Evolutionary conservation across 2,797 vertebrate genomes (phyloP).

Genomic region (Onychomys arenicola): DNA sequence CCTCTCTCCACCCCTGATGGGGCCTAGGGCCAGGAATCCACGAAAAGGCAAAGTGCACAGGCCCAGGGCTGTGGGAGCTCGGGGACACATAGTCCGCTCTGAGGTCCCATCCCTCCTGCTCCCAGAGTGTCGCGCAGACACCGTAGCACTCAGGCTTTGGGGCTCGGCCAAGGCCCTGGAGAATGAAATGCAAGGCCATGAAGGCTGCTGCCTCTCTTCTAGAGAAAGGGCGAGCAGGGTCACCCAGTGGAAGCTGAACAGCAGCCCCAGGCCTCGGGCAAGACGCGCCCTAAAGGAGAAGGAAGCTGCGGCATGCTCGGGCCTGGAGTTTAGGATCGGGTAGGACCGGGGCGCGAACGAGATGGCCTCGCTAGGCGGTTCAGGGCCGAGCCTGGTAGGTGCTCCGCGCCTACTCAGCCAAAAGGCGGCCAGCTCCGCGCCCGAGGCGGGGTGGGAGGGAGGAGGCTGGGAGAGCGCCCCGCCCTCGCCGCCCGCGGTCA

Average conservation of each 20-base stretch:
- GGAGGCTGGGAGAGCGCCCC: conserved; percentile 64
- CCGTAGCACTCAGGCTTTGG: not conserved
- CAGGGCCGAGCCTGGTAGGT: conserved; percentile 39
- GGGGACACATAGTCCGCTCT: not conserved
- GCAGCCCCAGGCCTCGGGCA: not conserved
- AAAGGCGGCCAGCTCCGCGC: conserved; percentile 60
- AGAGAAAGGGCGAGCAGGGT: not conserved
- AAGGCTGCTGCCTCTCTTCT: not conserved
- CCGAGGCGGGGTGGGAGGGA: conserved; percentile 57
- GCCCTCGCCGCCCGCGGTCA: conserved; percentile 81
- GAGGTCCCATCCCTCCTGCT: not conserved
- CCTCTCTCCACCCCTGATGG: conserved; percentile 21
- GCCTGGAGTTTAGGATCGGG: not conserved
- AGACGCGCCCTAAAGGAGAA: not conserved
- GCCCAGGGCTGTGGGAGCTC: not conserved
- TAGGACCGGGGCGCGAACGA: not conserved
- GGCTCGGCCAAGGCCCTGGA: not conserved
- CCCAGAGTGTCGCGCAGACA: not conserved
- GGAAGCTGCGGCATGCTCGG: not conserved
- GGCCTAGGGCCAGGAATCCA: conserved; percentile 31
- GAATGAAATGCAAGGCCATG: not conserved
- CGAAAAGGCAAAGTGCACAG: conserved; percentile 32
- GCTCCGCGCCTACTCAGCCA: conserved; percentile 32
- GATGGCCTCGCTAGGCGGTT: not conserved
- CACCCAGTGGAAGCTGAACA: not conserved